Conservation (phyloP, 2,888 invertebrate species). For the Hedychridium roseum region DNA sequence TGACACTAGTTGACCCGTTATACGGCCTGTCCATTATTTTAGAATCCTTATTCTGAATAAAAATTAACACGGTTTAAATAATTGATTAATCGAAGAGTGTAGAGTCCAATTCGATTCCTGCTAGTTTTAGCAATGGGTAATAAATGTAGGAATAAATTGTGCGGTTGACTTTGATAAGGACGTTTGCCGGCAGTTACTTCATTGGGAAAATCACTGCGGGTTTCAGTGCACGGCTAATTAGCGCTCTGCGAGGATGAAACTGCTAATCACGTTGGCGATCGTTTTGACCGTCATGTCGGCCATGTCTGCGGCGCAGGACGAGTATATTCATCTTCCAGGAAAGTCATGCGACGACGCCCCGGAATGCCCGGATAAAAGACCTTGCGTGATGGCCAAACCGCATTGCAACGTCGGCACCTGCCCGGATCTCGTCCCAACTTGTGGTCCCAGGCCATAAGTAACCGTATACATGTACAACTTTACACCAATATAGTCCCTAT, state of each 20-base stretch:
- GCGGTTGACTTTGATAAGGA: no score
- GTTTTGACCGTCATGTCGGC: constrained; percentile 25
- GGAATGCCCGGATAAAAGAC: constrained; percentile 37
- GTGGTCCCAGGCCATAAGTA: constrained; percentile 22
- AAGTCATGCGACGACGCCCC: constrained; percentile 45
- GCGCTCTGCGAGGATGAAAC: constrained; percentile 33
- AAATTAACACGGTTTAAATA: no score
- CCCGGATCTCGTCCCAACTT: constrained; percentile 39
- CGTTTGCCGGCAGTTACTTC: no score
- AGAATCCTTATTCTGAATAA: no score
- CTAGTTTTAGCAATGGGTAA: no score
- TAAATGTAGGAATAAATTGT: no score
- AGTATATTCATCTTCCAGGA: constrained; percentile 48
- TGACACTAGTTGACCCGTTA: no score
- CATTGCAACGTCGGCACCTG: constrained; percentile 43
- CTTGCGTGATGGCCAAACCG: constrained; percentile 44
- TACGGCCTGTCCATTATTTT: no score
- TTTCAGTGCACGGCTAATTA: no score
- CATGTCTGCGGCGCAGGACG: constrained; percentile 19
- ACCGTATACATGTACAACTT: background rate
- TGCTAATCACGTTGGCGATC: constrained; percentile 19
- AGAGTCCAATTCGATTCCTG: no score
- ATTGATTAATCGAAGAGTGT: no score
- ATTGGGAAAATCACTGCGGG: no score
- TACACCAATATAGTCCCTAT: background rate